Conservation (phyloP, 2,888 invertebrate species). For the Melolontha melolontha region DNA sequence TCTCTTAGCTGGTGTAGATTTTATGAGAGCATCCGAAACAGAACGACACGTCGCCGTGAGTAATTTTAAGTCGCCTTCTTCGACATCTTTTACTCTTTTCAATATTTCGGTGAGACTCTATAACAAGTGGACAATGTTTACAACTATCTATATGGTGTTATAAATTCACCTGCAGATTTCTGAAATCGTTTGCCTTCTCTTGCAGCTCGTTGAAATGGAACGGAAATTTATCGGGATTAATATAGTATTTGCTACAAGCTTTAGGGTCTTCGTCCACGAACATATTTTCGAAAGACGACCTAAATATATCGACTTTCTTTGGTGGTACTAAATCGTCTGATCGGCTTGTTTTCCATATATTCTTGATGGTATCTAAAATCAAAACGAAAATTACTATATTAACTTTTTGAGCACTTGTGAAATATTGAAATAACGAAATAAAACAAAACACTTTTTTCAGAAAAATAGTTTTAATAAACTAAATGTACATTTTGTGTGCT, state of each 20-base stretch:
- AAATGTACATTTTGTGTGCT: too few species aligned
- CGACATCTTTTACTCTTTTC: slow-evolving; percentile 50
- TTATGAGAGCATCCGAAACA: slow-evolving; percentile 20
- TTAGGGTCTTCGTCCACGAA: slow-evolving; percentile 53
- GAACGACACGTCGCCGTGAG: slow-evolving; percentile 9
- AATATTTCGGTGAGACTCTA: slow-evolving; percentile 51
- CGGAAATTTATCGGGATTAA: slow-evolving; percentile 35
- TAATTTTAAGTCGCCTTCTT: not conserved
- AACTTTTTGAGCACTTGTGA: too few species aligned
- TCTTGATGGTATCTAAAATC: slow-evolving; percentile 55
- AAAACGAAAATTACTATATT: not conserved
- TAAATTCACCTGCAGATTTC: slow-evolving; percentile 51
- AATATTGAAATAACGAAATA: too few species aligned
- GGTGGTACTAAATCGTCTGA: slow-evolving; percentile 37
- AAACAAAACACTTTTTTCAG: too few species aligned
- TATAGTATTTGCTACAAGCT: slow-evolving; percentile 32
- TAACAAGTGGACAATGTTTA: slow-evolving; percentile 32
- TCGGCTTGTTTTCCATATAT: slow-evolving; percentile 55
- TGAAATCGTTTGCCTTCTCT: slow-evolving; percentile 49
- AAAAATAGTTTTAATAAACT: too few species aligned
- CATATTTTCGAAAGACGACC: slow-evolving; percentile 57
- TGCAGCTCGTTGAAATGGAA: slow-evolving; percentile 43
- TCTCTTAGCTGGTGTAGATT: slow-evolving; percentile 53
- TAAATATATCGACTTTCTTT: slow-evolving; percentile 45
- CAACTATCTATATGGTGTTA: not conserved